Conservation (phyloP, 2,113 vertebrate genomes). For the Grus americana region DNA sequence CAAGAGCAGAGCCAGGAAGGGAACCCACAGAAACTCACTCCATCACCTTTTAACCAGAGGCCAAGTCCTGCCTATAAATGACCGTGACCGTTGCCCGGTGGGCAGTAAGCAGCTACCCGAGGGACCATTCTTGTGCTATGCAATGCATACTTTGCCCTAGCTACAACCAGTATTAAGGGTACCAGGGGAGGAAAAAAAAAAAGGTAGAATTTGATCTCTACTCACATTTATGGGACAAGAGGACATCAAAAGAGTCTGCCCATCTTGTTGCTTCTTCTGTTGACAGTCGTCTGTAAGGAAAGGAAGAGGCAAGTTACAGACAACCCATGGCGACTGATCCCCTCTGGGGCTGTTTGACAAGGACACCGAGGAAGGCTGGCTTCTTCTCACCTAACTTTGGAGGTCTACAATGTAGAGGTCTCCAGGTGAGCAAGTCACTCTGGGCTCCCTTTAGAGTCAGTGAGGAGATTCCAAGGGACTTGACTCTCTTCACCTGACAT, state of each 20-base stretch:
- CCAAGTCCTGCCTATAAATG: background rate
- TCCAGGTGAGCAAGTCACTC: background rate
- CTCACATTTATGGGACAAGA: conserved; percentile 85
- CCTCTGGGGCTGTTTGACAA: background rate
- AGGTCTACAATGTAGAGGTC: background rate
- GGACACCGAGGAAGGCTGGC: background rate
- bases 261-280: conserved; percentile 83
- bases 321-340: background rate
- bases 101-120: background rate
- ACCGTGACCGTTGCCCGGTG: accelerated
- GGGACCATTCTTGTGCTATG: background rate
- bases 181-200: accelerated
- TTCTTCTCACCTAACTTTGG: background rate
- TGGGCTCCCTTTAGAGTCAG: background rate
- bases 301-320: background rate
- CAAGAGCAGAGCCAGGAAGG: background rate
- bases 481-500: background rate
- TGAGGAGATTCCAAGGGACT: background rate
- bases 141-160: background rate
- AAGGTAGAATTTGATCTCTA: conserved; percentile 8
- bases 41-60: background rate
- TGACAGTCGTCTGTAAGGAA: conserved; percentile 75
- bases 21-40: background rate
- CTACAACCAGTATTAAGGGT: background rate
- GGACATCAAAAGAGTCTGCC: conserved; percentile 83